These are phyloP conservation scores for Drosophila pandora DNA, from an alignment of 1,140 invertebrate genomes.

Conservation along the genomic window DNA sequence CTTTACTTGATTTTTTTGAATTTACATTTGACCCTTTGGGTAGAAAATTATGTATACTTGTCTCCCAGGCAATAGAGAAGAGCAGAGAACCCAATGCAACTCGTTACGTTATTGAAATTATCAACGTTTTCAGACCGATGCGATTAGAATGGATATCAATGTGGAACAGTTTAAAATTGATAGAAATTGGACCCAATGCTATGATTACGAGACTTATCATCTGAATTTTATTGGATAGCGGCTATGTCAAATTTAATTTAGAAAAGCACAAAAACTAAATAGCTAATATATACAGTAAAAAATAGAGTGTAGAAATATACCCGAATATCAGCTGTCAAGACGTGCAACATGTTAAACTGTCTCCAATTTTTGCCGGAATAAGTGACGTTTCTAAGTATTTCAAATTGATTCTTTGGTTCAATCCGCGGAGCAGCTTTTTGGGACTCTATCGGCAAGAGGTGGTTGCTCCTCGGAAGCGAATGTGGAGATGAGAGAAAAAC, in stretches of 20 bases:
- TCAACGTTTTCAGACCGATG: constrained; percentile 66
- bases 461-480: background rate
- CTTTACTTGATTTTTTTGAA: constrained; percentile 52
- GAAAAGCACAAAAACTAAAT: background rate
- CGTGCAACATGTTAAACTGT: background rate
- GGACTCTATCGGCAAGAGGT: background rate
- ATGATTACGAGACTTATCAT: too few species aligned
- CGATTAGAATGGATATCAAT: constrained; percentile 56
- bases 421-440: background rate
- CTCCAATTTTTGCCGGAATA: background rate
- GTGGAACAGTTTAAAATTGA: background rate
- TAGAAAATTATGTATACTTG: constrained; percentile 61
- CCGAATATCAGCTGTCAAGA: background rate
- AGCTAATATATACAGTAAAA: background rate
- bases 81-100: constrained; percentile 27
- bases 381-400: background rate
- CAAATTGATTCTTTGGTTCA: background rate
- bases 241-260: background rate
- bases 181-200: background rate
- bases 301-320: background rate
- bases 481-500: background rate
- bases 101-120: constrained; percentile 75
- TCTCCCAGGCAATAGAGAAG: constrained; percentile 39
- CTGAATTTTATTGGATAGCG: too few species aligned
- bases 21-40: constrained; percentile 71